Percentiles rank a stretch among this genome's conserved stretches.
Conservation (phyloP, 2,113 vertebrate species). For the Paraplagusia blochii region DNA sequence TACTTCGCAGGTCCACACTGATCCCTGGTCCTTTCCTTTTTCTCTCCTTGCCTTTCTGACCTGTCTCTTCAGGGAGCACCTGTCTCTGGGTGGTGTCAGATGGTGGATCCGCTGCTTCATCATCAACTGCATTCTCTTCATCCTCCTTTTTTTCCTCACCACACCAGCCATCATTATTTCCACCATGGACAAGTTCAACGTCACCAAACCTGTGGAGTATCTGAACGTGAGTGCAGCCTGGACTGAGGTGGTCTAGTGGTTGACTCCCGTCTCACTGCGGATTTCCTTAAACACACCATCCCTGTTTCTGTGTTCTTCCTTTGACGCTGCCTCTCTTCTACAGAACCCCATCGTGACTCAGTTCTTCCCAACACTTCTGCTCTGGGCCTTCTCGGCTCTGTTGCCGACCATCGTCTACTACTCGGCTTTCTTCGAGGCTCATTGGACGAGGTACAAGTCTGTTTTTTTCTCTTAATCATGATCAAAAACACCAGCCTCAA, state of each 20-base stretch:
- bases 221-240: slow-evolving; percentile 83
- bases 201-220: slow-evolving; percentile 96
- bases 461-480: no score
- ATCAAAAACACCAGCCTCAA: not conserved
- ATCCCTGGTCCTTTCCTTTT: no score
- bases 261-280: no score
- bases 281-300: no score
- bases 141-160: slow-evolving; percentile 98
- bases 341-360: slow-evolving; percentile 98
- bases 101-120: slow-evolving; percentile 97
- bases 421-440: slow-evolving; percentile 93
- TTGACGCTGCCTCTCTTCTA: not conserved
- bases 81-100: slow-evolving; percentile 89
- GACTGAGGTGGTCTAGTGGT: no score
- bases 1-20: no score
- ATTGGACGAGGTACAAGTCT: slow-evolving; percentile 88
- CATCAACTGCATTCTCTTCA: slow-evolving; percentile 95
- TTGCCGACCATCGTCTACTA: slow-evolving; percentile 98
- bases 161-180: slow-evolving; percentile 98
- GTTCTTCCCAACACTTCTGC: slow-evolving; percentile 93
- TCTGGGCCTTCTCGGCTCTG: slow-evolving; percentile 94
- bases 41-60: no score
- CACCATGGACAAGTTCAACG: slow-evolving; percentile 99
- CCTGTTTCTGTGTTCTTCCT: slow-evolving; percentile 11
- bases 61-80: slow-evolving; percentile 83